Evolutionary conservation across 2,888 invertebrate species (phyloP).

Genomic region (Amiota mariae): DNA sequence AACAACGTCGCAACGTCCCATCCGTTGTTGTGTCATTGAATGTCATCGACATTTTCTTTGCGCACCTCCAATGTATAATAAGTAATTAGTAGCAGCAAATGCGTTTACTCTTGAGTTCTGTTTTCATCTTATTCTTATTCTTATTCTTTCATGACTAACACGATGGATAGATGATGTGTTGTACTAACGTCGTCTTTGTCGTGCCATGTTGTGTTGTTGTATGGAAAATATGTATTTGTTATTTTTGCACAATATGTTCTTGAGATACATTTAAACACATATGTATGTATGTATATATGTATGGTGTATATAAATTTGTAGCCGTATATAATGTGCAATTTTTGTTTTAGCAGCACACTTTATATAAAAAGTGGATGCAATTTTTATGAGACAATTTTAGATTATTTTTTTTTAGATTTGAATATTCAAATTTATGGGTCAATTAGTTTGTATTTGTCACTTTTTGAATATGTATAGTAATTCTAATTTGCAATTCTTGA

Average conservation of each 20-base stretch:
- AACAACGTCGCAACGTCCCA: background rate
- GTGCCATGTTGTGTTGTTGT: background rate
- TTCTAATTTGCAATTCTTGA: conserved; percentile 26
- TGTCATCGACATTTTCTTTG: conserved; percentile 46
- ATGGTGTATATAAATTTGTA: background rate
- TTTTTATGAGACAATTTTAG: conserved; percentile 34
- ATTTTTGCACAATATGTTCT: conserved; percentile 41
- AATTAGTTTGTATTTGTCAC: conserved; percentile 42
- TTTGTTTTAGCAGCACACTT: conserved; percentile 2
- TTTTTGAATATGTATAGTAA: conserved; percentile 41
- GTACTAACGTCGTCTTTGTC: background rate
- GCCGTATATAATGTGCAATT: background rate
- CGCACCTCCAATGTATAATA: conserved; percentile 35
- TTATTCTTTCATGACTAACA: background rate
- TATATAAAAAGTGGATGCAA: conserved; percentile 22
- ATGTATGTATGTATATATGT: background rate
- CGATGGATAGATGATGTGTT: background rate
- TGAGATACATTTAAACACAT: conserved; percentile 15
- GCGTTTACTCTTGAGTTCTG: conserved; percentile 44
- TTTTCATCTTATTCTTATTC: conserved; percentile 35
- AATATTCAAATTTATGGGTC: conserved; percentile 50
- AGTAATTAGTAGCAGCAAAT: too few species aligned
- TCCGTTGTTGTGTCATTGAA: conserved; percentile 27
- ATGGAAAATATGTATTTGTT: conserved; percentile 1
- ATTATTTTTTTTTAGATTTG: conserved; percentile 17